Conservation (phyloP, 2,888 invertebrate genomes). For the Drosophila kambysellisi region DNA sequence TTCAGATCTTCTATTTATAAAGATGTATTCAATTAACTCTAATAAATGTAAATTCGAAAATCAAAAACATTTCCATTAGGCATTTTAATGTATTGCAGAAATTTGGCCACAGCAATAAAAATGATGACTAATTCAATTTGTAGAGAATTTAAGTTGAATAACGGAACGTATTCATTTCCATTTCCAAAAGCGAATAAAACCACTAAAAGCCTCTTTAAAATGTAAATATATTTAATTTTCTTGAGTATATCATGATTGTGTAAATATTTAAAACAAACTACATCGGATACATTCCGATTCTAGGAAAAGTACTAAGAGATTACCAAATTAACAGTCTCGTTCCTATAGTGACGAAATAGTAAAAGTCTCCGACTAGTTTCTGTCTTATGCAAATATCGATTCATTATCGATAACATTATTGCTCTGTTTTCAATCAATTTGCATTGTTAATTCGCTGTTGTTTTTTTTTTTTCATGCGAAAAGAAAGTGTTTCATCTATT, state of each 20-base stretch:
- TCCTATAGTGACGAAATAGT: not conserved
- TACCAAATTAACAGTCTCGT: not conserved
- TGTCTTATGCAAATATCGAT: constrained; percentile 57
- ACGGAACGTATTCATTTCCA: constrained; percentile 12
- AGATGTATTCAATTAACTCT: not conserved
- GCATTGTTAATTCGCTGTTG: constrained; percentile 52
- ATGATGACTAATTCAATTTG: not conserved
- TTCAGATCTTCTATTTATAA: not conserved
- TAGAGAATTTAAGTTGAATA: not conserved
- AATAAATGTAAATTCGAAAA: not conserved
- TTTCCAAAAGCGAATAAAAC: constrained; percentile 1
- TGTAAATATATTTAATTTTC: not conserved
- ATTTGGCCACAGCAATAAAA: not conserved
- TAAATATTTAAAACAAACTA: not conserved
- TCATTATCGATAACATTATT: constrained; percentile 60
- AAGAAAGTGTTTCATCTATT: constrained; percentile 57
- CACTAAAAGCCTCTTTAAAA: not conserved
- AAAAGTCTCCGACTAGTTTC: constrained; percentile 14
- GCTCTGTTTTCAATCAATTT: constrained; percentile 59
- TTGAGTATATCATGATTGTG: not conserved
- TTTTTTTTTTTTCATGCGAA: constrained; percentile 27
- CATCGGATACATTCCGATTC: not conserved
- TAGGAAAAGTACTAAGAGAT: not conserved
- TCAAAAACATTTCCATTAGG: not conserved
- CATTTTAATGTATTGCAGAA: not conserved